phyloP scores from a whole-genome alignment of 2,113 vertebrate species.

The Climacteris rufus region DNA sequence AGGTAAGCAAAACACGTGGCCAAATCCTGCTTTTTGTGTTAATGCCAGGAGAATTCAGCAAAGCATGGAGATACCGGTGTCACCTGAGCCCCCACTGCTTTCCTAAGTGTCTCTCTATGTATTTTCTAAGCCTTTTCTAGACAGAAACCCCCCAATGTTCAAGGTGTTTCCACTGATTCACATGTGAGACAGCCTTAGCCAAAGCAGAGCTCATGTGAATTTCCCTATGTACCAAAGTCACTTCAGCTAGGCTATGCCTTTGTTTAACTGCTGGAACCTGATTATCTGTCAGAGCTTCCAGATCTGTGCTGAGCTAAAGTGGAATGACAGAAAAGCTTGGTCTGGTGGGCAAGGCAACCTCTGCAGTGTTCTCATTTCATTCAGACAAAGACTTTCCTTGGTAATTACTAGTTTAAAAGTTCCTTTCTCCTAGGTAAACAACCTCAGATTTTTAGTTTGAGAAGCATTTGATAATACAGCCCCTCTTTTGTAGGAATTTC shows the following conservation, averaged over 20 bases:
- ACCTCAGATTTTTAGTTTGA: background rate
- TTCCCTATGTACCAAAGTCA: background rate
- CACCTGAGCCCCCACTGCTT: background rate
- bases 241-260: background rate
- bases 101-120: background rate
- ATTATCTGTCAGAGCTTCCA: background rate
- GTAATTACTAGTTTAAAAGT: background rate
- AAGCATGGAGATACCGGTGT: background rate
- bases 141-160: background rate
- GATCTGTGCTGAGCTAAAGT: background rate
- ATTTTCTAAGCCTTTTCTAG: background rate
- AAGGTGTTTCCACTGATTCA: background rate
- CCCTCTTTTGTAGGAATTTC: background rate
- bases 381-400: background rate
- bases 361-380: background rate
- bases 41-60: background rate
- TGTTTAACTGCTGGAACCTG: background rate
- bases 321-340: background rate
- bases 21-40: background rate
- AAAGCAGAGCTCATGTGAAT: background rate
- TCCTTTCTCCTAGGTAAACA: background rate
- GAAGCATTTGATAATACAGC: background rate
- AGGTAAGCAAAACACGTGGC: fast-evolving
- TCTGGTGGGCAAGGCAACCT: background rate
- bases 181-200: fast-evolving